These are phyloP conservation scores for Microcaecilia unicolor DNA, from an alignment of 2,797 vertebrate genomes.

Conservation along the genomic window DNA sequence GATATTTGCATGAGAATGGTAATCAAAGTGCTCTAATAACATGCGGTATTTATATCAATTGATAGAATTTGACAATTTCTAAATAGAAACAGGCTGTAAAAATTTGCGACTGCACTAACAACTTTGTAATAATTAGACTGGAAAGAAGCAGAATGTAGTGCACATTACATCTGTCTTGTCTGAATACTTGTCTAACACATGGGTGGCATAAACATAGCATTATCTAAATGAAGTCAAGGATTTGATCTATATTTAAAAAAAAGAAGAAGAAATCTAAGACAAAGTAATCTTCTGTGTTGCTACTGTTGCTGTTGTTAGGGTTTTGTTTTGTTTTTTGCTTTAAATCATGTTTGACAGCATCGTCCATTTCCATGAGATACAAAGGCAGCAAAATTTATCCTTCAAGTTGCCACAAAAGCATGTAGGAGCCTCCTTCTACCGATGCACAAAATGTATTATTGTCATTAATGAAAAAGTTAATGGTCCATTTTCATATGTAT, in stretches of 20 bases:
- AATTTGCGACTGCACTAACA: neutral
- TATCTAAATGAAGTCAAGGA: conserved; percentile 24
- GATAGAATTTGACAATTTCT: conserved; percentile 2
- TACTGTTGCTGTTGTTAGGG: too few relatives aligned
- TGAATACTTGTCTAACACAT: too few relatives aligned
- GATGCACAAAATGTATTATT: conserved; percentile 90
- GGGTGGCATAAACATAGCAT: too few relatives aligned
- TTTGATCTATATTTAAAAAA: conserved; percentile 21
- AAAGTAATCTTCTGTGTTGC: conserved; percentile 8
- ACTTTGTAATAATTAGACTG: conserved; percentile 23
- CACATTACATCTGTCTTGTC: too few relatives aligned
- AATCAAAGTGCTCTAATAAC: conserved; percentile 3
- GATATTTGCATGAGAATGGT: neutral
- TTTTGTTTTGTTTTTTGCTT: too few relatives aligned
- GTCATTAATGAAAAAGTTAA: conserved; percentile 99
- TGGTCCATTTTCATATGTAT: conserved; percentile 99
- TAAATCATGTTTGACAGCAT: conserved; percentile 24
- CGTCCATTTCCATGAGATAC: conserved; percentile 47
- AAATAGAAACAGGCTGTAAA: conserved; percentile 1
- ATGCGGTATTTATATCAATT: neutral
- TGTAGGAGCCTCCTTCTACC: conserved; percentile 61
- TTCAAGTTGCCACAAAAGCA: conserved; percentile 50
- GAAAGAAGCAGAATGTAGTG: conserved; percentile 16
- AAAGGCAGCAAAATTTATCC: conserved; percentile 41
- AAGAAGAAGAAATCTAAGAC: conserved; percentile 19